Evolutionary conservation across 2,888 invertebrate genomes (phyloP), one percentile per base, ranked within the genome.

Genomic region (Cerastis rubricosa): DNA sequence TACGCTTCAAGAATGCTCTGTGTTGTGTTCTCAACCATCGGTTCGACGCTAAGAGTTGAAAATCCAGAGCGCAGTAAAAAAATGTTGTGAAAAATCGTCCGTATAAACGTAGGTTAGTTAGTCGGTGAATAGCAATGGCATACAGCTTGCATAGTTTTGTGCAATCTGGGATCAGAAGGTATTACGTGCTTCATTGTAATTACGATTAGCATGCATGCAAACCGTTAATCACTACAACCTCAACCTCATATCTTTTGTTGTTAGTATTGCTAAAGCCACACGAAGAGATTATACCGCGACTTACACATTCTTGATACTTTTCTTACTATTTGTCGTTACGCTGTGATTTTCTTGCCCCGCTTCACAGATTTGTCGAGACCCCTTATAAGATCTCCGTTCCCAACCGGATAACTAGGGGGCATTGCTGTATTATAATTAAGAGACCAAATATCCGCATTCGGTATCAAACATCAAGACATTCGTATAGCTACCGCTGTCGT

Each of bases 331-430:
- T 72, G 17, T 69, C 12, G 61, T 51, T 74, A 86, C 12, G 84
- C 12, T 43, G 70, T 69, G 1, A 70, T 69, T 65, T 73, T 79
- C 77, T 86, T 84, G 8, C 71, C 86, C 40, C 84, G 47, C 67
- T 63, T 81, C 68, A 73, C 51, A 74, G 87, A 85, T 83, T 81
- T 89, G 87, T 63, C 76, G 70, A 85, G 65, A 70, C 68, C 81
- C 35, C 45, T 69, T 51, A 71, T 49, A 40, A 67, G 84, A n/a
- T 68, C 76, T 22, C 64, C 59, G 17, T 54, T 67, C n/a, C 67
- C 73, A 49, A 84, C 86, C 12, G 84, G 84, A 40, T 74, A 86
- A 66, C 84, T 84, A 85, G 11, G 54, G 71, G 76, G 67, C 45
- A 76, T 71, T 61, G 40, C 82, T 82, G 29, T 47, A 51, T 81